Base-by-base conservation (phyloP, 2,113 vertebrate species). In the Neogobius melanostomus region DNA sequence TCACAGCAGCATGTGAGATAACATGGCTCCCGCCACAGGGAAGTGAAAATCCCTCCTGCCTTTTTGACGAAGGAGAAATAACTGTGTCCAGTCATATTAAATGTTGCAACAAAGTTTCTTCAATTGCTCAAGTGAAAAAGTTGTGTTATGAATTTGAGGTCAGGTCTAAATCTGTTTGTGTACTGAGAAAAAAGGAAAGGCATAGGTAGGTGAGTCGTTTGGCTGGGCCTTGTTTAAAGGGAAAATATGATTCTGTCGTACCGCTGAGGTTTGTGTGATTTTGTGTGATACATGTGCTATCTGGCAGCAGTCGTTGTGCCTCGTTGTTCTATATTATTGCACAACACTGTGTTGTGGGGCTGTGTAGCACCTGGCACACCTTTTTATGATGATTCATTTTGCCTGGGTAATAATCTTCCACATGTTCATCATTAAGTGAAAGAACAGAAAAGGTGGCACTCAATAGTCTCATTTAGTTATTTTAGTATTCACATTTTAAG, bases 1-100 rank as follows among this genome's bases (percentile, higher is more conserved):
- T 90, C 67, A 81, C 87, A 88, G 87, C 81, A 82, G 83, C 82
- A 59, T 86, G 87, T 10, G 44, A 90, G 81, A 85, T 85, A 84
- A 69, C 82, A 82, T 64, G 68, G 46, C 73, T 66, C 42, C 83
- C 75, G 74, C 75, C 65, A 47, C 63, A 56, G 12, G 57, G 66
- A 72, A 64, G 66, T 36, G 67, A 21, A 12, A 36, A 51, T 61
- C 16, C 16, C 69, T 54, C 42, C 47, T 53, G 46, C 47, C 11
- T 57, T 60, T 50, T 14, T 64, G 15, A 49, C 46, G 3, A 71
- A 14, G 45, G 11, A 6, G 12, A 16, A 45, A 64, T 4, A 9
- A 3, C 10, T 36, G 3, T 36, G 2, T 36, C 28, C 28, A 36
- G 28, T 36, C 28, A 36, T 28, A 28, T 28, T 28, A 3, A 28